phyloP scores from a whole-genome alignment of 2,797 vertebrate genomes.

The Rhyacichthys aspro region DNA sequence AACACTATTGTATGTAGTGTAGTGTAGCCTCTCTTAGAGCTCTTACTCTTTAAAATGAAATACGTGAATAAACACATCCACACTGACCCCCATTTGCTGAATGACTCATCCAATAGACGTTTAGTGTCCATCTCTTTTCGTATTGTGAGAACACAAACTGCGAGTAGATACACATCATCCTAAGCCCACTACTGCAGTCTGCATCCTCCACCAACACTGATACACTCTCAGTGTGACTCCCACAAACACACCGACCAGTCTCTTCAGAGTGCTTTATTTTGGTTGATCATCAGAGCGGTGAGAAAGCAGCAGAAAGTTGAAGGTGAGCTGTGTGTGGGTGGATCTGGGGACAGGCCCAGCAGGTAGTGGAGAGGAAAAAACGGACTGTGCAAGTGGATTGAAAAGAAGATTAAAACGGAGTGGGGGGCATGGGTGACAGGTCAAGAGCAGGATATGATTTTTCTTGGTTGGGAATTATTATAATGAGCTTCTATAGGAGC shows the following conservation, averaged over 20 bases:
- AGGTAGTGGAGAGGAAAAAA: slow-evolving; percentile 10
- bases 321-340: slow-evolving; percentile 16
- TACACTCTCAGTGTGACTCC: slow-evolving; percentile 61
- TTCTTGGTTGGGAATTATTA: slow-evolving; percentile 60
- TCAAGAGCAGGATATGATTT: slow-evolving; percentile 31
- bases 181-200: slow-evolving; percentile 55
- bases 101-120: slow-evolving; percentile 57
- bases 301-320: slow-evolving; percentile 39
- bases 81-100: slow-evolving; percentile 34
- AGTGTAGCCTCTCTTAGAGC: slow-evolving; percentile 31
- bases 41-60: slow-evolving; percentile 42
- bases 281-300: slow-evolving; percentile 42
- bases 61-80: slow-evolving; percentile 47
- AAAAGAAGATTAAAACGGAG: slow-evolving; percentile 8
- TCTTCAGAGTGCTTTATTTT: slow-evolving; percentile 58
- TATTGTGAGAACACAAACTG: slow-evolving; percentile 39
- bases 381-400: slow-evolving; percentile 3
- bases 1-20: slow-evolving; percentile 8
- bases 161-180: slow-evolving; percentile 54
- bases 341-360: slow-evolving; percentile 10
- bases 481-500: slow-evolving; percentile 77
- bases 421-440: slow-evolving; percentile 16
- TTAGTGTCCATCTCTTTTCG: slow-evolving; percentile 48
- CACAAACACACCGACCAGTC: slow-evolving; percentile 51
- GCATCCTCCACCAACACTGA: slow-evolving; percentile 67